Conservation (phyloP, 2,113 vertebrate genomes). For the Etheostoma cragini region DNA sequence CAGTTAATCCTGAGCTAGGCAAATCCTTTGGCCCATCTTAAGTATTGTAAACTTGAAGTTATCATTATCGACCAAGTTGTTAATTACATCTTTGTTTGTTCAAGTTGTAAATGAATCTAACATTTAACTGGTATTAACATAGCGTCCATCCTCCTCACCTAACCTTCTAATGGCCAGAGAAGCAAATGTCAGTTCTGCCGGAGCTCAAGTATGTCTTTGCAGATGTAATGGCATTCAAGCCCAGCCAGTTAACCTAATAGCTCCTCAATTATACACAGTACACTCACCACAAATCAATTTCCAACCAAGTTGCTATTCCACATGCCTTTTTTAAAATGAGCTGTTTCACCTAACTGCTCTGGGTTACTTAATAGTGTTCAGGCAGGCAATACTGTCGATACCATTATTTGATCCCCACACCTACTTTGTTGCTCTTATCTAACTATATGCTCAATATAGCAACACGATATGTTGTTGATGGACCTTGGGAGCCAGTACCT, state of each 20-base stretch:
- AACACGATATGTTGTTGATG: conserved; percentile 33
- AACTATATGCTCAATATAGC: conserved; percentile 17
- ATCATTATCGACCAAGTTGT: neutral
- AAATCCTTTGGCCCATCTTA: neutral
- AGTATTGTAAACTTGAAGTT: neutral
- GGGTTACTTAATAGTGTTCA: neutral
- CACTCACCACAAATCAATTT: conserved; percentile 25
- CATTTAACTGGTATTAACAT: conserved; percentile 28
- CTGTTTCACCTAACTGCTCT: neutral
- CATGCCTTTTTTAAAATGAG: conserved; percentile 23
- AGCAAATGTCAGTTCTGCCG: conserved; percentile 70
- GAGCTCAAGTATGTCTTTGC: conserved; percentile 38
- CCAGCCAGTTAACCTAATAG: conserved; percentile 41
- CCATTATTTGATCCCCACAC: neutral
- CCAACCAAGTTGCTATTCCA: conserved; percentile 2
- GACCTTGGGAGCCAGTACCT: conserved; percentile 31
- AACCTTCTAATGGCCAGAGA: conserved; percentile 55
- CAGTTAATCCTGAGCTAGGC: conserved; percentile 9
- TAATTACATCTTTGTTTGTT: neutral
- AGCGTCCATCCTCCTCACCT: conserved; percentile 7
- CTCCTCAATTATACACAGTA: conserved; percentile 55
- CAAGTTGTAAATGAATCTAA: neutral
- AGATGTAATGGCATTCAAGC: conserved; percentile 76
- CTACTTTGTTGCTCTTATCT: conserved; percentile 20
- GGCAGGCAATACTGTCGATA: neutral